A percentile compares a stretch with the other conserved stretches of the same genome.
phyloP scores from a whole-genome alignment of 2,797 vertebrate species.

The Crenichthys baileyi region DNA sequence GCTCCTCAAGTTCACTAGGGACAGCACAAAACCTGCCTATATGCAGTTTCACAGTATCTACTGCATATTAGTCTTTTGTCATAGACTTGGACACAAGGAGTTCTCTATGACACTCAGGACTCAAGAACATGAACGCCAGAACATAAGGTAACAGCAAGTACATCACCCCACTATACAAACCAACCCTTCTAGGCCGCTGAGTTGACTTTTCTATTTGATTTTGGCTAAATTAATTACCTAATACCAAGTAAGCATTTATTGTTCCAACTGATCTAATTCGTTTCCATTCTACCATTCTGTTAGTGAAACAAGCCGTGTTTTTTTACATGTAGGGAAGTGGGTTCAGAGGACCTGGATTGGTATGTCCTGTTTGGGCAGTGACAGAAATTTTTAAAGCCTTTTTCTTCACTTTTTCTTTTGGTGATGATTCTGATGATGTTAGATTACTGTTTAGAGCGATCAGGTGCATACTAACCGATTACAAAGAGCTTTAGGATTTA shows the following conservation, averaged over 20 bases:
- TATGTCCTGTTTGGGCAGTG: background rate
- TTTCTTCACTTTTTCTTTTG: background rate
- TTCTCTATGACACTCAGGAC: conserved; percentile 18
- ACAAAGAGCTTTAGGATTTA: background rate
- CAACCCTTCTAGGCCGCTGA: conserved; percentile 6
- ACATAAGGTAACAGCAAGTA: background rate
- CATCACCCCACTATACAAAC: background rate
- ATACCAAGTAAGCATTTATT: background rate
- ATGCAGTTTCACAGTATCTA: conserved; percentile 28
- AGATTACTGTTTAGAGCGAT: too few species aligned
- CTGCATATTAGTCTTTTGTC: conserved; percentile 30
- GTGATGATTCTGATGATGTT: too few species aligned
- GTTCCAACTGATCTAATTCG: background rate
- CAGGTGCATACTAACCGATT: too few species aligned
- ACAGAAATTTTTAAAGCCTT: background rate
- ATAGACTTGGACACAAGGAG: conserved; percentile 13
- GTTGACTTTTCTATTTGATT: conserved; percentile 10
- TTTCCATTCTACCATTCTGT: background rate
- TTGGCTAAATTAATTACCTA: background rate
- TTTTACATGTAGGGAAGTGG: background rate
- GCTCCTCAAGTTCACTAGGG: conserved; percentile 19
- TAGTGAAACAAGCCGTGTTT: background rate
- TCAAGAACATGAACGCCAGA: background rate
- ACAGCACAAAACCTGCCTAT: conserved; percentile 33
- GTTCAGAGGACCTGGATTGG: background rate